Base-by-base conservation (phyloP, 2,113 vertebrate species). In the Hucho hucho region DNA sequence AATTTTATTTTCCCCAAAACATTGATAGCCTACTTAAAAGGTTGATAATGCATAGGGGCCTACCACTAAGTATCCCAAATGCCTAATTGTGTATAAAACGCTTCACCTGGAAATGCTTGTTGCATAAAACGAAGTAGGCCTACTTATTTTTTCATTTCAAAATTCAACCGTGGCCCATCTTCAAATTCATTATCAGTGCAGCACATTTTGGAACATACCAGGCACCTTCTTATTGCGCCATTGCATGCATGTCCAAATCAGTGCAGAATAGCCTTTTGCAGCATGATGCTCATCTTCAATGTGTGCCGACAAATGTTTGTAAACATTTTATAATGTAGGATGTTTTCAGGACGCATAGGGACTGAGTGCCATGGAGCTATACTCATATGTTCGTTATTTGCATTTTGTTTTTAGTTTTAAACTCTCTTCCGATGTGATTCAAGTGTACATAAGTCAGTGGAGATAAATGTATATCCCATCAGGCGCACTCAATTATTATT, bases 211-310 rank as follows among this genome's bases (percentile, higher is more conserved):
- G 86, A 74, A 37, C 61, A 93, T 88, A 89, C 87, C 88, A 92
- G 91, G 90, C 87, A 86, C 91, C 90, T 94, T 94, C 95, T 94
- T 92, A 87, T 93, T 53, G 49, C 12, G 49, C 49, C 13, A 53
- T 59, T 93, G 95, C 94, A 95, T 95, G 95, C 94, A 94, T 95
- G 94, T 93, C 93, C 89, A 56, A 92, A 93, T 92, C 94, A 92
- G 92, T 92, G 84, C 92, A 88, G 90, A 93, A 93, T 92, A 92
- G 93, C 92, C 94, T 92, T 95, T 90, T 93, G 89, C 93, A 89
- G 90, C 92, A 93, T 94, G 91, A 93, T 64, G 82, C 91, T 93
- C 90, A 92, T 89, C 89, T 90, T 93, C 87, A 93, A 90, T 92
- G 83, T 85, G 93, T 89, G 89, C 93, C 93, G 95, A 92, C 94